A percentile compares a stretch with the other conserved stretches of the same genome.
Evolutionary conservation across 2,113 vertebrate genomes (phyloP).

Genomic region (Larimichthys polyactis): DNA sequence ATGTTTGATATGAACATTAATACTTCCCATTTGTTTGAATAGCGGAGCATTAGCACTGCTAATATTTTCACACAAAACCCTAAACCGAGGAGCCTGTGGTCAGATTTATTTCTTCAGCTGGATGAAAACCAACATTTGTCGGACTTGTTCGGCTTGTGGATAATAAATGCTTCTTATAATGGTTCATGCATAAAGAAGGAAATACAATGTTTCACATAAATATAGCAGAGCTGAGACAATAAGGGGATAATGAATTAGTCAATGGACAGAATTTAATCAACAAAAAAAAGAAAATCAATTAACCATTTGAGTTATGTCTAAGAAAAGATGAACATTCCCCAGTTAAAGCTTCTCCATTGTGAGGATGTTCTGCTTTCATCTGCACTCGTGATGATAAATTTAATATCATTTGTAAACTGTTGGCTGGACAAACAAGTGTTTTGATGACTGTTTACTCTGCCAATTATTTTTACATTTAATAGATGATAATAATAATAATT

Average conservation of each 20-base stretch:
- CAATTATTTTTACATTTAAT: not conserved
- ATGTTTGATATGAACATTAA: slow-evolving; percentile 51
- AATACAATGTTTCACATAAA: not conserved
- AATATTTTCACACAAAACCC: slow-evolving; percentile 53
- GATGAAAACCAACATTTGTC: slow-evolving; percentile 48
- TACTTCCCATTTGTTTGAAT: slow-evolving; percentile 54
- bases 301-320: no score
- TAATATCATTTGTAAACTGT: not conserved
- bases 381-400: not conserved
- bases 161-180: not conserved
- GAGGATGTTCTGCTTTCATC: not conserved
- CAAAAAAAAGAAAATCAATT: not conserved
- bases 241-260: not conserved
- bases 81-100: slow-evolving; percentile 33
- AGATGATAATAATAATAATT: not conserved
- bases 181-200: not conserved
- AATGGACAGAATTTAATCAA: not conserved
- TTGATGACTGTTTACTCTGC: not conserved
- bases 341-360: not conserved
- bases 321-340: not conserved
- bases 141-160: slow-evolving; percentile 6
- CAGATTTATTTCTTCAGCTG: slow-evolving; percentile 43
- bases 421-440: not conserved
- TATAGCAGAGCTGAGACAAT: not conserved
- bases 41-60: slow-evolving; percentile 45